phyloP scores from a whole-genome alignment of 2,797 vertebrate genomes.

The Serranus cabrilla region DNA sequence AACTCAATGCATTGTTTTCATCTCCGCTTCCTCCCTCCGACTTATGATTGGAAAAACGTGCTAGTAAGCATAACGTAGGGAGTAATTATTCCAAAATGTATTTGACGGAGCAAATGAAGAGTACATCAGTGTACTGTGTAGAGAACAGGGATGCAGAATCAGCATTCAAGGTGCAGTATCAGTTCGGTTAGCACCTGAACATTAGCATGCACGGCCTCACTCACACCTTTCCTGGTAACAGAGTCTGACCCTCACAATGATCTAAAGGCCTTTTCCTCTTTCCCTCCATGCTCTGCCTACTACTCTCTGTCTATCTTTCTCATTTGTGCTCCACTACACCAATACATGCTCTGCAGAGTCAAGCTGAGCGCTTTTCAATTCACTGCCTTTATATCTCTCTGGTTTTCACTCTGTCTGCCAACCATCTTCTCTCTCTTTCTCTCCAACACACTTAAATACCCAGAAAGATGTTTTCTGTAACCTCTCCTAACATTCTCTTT shows the following conservation, averaged over 20 bases:
- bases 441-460: constrained; percentile 18
- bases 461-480: constrained; percentile 14
- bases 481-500: constrained; percentile 1
- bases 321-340: constrained; percentile 41
- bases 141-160: background rate
- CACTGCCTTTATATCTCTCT: constrained; percentile 21
- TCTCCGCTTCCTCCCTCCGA: no score
- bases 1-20: no score
- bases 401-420: constrained; percentile 20
- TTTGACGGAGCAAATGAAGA: background rate
- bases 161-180: background rate
- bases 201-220: constrained; percentile 2
- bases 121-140: no score
- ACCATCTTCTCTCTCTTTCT: constrained; percentile 25
- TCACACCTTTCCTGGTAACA: constrained; percentile 16
- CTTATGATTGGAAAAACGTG: no score
- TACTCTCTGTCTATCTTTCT: constrained; percentile 8
- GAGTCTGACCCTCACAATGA: constrained; percentile 27
- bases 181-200: background rate
- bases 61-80: background rate
- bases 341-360: constrained; percentile 25
- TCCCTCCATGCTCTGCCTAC: background rate
- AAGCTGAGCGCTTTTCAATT: constrained; percentile 32
- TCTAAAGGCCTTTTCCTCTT: constrained; percentile 17
- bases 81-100: background rate